Conservation (phyloP, 2,888 invertebrate species). For the Creontiades dilutus region DNA sequence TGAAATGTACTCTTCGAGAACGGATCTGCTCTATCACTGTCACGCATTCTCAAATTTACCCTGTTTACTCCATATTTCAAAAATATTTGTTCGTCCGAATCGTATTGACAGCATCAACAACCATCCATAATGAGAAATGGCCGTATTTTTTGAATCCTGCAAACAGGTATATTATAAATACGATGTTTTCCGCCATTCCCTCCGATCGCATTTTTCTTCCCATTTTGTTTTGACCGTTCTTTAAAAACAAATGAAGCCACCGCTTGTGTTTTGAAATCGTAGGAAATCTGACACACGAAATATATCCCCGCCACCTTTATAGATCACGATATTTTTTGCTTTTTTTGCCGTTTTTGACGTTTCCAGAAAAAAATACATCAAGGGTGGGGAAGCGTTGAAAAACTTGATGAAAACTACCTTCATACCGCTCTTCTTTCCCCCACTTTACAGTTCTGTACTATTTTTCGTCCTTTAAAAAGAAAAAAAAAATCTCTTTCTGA, state of each 20-base stretch:
- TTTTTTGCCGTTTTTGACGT: neutral
- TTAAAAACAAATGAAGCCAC: neutral
- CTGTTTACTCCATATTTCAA: neutral
- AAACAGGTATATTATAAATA: neutral
- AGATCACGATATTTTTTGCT: neutral
- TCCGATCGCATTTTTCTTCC: neutral
- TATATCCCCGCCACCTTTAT: neutral
- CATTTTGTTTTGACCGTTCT: neutral
- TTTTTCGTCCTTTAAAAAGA: neutral
- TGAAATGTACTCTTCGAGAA: no score
- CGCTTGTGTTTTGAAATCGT: neutral
- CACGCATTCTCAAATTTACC: neutral
- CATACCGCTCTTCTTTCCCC: neutral
- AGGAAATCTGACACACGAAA: neutral
- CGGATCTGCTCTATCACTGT: no score
- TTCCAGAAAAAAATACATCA: neutral
- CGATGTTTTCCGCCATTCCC: neutral
- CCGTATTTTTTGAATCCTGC: no score
- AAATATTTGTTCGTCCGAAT: neutral
- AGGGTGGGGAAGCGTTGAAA: neutral
- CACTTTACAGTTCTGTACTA: constrained; percentile 31
- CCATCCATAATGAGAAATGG: no score
- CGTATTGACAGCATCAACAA: neutral
- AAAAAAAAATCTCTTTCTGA: neutral
- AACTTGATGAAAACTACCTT: constrained; percentile 22